These are phyloP conservation scores for Dryocosmus kuriphilus DNA, from an alignment of 2,888 invertebrate genomes.

Conservation along the genomic window DNA sequence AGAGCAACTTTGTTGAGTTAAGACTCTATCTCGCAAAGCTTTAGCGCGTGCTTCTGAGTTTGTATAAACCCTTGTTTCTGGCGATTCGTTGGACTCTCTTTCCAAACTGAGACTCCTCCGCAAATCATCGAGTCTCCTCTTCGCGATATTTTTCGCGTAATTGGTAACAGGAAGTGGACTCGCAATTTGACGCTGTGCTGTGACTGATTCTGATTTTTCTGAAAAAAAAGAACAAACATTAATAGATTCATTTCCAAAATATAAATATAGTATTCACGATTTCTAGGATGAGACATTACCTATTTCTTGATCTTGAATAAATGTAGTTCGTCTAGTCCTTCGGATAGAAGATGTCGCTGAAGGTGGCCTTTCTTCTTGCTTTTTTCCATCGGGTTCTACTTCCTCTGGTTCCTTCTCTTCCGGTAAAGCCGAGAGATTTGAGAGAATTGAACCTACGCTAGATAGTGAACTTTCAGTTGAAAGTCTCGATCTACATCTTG, in stretches of 20 bases:
- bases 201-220: neutral
- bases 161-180: neutral
- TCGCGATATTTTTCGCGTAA: conserved; percentile 16
- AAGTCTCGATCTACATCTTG: conserved; percentile 20
- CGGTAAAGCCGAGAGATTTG: conserved; percentile 8
- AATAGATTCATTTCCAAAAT: neutral
- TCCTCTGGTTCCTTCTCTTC: neutral
- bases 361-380: neutral
- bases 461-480: neutral
- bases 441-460: neutral
- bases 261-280: neutral
- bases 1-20: conserved; percentile 19
- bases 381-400: neutral
- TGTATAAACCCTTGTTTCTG: conserved; percentile 28
- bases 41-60: conserved; percentile 36
- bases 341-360: neutral
- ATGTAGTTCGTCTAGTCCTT: neutral
- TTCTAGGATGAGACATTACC: neutral
- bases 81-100: conserved; percentile 2
- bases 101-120: conserved; percentile 16
- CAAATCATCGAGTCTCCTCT: conserved; percentile 22
- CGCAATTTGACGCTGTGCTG: neutral
- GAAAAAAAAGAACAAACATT: neutral
- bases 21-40: conserved; percentile 19
- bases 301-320: neutral